A percentile compares a stretch with the other conserved stretches of the same genome.
These are phyloP conservation scores for Episyrphus balteatus DNA, from an alignment of 1,140 invertebrate species.

Conservation along the genomic window DNA sequence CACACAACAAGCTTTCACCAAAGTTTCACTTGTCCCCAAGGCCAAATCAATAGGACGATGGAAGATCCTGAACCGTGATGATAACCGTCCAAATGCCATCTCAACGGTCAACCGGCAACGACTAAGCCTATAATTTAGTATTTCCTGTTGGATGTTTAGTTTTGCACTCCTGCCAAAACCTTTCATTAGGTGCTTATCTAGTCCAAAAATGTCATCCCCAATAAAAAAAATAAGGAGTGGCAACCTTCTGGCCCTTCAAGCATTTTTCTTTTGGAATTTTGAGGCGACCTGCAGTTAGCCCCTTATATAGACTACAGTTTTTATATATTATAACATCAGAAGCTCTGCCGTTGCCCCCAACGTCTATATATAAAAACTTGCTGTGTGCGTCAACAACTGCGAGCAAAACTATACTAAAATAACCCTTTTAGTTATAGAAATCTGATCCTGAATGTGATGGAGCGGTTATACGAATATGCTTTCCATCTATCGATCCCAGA, in stretches of 20 bases:
- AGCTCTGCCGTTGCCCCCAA: slow-evolving; percentile 27
- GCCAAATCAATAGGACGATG: slow-evolving; percentile 16
- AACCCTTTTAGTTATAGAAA: slow-evolving; percentile 37
- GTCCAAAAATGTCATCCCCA: slow-evolving; percentile 35
- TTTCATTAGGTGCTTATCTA: slow-evolving; percentile 27
- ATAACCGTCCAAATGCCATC: slow-evolving; percentile 36
- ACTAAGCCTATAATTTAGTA: slow-evolving; percentile 37
- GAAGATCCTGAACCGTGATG: slow-evolving; percentile 19
- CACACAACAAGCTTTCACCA: slow-evolving; percentile 15
- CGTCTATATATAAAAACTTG: slow-evolving; percentile 27
- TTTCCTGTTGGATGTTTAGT: slow-evolving; percentile 4
- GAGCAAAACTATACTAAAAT: slow-evolving; percentile 36
- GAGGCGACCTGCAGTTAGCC: not conserved
- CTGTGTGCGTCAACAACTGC: slow-evolving; percentile 32
- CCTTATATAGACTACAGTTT: not conserved
- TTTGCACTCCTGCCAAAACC: slow-evolving; percentile 12
- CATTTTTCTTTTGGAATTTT: not conserved
- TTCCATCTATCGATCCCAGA: slow-evolving; percentile 37
- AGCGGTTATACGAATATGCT: slow-evolving; percentile 29
- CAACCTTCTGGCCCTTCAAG: slow-evolving; percentile 6
- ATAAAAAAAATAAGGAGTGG: slow-evolving; percentile 29
- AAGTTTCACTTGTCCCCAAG: slow-evolving; percentile 10
- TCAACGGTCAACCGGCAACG: slow-evolving; percentile 34
- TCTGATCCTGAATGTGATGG: slow-evolving; percentile 21
- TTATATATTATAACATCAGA: slow-evolving; percentile 23